phyloP scores from a whole-genome alignment of 2,888 invertebrate genomes.

The Fragum fragum region DNA sequence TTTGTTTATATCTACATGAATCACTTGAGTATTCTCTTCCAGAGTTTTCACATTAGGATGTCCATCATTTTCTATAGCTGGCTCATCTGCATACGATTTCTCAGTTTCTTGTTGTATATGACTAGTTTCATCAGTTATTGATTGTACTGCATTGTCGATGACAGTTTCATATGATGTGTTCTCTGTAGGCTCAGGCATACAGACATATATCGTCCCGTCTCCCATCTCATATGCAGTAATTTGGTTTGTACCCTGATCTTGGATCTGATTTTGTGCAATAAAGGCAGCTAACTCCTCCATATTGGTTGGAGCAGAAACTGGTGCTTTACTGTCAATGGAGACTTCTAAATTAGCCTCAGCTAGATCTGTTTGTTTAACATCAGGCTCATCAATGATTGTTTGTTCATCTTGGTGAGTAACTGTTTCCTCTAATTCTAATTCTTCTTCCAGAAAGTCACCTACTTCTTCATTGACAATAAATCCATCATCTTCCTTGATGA shows the following conservation, averaged over 20 bases:
- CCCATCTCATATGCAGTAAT: slow-evolving; percentile 50
- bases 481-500: background rate
- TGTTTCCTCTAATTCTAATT: background rate
- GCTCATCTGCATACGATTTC: background rate
- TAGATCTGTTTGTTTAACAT: background rate
- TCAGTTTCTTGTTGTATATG: background rate
- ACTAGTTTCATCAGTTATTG: background rate
- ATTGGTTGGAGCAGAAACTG: slow-evolving; percentile 26
- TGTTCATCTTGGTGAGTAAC: background rate
- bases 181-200: slow-evolving; percentile 28
- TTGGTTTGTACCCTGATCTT: background rate
- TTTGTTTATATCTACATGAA: slow-evolving; percentile 11
- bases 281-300: slow-evolving; percentile 51
- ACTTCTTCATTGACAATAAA: background rate
- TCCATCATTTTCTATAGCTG: background rate
- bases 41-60: background rate
- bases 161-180: slow-evolving; percentile 6
- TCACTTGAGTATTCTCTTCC: background rate
- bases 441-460: background rate
- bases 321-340: slow-evolving; percentile 14
- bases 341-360: background rate
- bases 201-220: slow-evolving; percentile 61
- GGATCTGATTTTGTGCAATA: slow-evolving; percentile 39
- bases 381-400: background rate
- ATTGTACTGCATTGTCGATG: slow-evolving; percentile 13